Conservation (phyloP, 92 coral and sea anemone species). For the Zoanthus solanderi region DNA sequence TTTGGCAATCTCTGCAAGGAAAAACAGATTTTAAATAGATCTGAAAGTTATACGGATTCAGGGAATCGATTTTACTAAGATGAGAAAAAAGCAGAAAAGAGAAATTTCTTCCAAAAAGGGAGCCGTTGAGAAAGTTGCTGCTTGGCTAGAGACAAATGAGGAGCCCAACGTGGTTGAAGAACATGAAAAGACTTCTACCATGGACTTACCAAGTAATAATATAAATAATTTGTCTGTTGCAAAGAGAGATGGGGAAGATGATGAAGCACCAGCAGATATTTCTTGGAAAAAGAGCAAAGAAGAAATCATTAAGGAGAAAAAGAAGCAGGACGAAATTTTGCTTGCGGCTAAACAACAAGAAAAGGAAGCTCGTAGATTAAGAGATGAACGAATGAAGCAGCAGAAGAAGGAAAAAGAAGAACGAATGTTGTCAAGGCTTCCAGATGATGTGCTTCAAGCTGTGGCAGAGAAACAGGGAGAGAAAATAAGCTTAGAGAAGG, state of each 20-base stretch:
- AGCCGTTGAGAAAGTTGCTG: neutral
- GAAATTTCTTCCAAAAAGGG: constrained; percentile 32
- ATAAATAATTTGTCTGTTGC: neutral
- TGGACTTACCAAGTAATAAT: constrained; percentile 3
- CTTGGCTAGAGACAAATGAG: neutral
- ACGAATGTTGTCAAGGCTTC: constrained; percentile 76
- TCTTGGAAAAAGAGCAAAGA: constrained; percentile 86
- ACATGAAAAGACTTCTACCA: neutral
- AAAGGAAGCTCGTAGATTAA: constrained; percentile 77
- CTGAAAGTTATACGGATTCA: neutral
- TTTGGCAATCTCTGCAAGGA: too few species aligned
- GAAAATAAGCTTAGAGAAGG: constrained; percentile 34
- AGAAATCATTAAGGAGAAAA: constrained; percentile 63
- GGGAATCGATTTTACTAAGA: constrained; percentile 26
- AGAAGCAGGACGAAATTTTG: constrained; percentile 68
- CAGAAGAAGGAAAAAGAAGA: constrained; percentile 70
- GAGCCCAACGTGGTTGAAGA: constrained; percentile 18
- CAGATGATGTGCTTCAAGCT: constrained; percentile 77
- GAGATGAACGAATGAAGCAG: constrained; percentile 69
- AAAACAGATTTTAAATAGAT: neutral
- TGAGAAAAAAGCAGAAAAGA: neutral
- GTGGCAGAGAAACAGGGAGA: constrained; percentile 76
- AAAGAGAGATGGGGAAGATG: constrained; percentile 49
- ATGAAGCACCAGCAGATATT: constrained; percentile 85
- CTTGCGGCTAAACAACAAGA: constrained; percentile 62